phyloP scores from a whole-genome alignment of 2,888 invertebrate genomes.

The Cryptus viduatorius region DNA sequence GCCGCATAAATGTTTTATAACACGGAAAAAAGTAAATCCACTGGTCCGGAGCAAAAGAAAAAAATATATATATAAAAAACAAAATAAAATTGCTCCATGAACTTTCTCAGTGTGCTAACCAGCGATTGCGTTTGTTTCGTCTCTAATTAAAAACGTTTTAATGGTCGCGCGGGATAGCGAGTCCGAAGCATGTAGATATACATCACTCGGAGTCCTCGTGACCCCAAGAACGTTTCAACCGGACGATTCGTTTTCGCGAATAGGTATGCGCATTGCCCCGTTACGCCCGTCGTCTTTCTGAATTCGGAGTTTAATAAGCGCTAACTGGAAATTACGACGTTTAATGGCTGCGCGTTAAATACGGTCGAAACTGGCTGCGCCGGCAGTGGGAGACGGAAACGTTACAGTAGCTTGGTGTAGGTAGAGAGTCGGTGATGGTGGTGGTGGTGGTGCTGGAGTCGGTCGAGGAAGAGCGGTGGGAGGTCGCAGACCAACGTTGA shows the following conservation, averaged over 20 bases:
- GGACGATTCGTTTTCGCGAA: constrained; percentile 9
- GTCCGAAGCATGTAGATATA: constrained; percentile 18
- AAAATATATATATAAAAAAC: background rate
- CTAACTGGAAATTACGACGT: constrained; percentile 65
- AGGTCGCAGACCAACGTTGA: constrained; percentile 33
- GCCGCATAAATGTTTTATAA: background rate
- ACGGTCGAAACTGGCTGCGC: constrained; percentile 33
- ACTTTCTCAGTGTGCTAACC: background rate
- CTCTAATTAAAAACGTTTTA: constrained; percentile 52
- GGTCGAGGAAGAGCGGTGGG: constrained; percentile 23
- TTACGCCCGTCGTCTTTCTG: constrained; percentile 46
- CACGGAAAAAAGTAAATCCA: background rate
- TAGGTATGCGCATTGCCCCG: constrained; percentile 7
- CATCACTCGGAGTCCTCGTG: constrained; percentile 15
- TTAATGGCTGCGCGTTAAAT: constrained; percentile 54
- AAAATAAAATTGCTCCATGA: background rate
- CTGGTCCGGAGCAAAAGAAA: too few species aligned
- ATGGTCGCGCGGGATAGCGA: background rate
- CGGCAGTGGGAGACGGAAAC: constrained; percentile 9
- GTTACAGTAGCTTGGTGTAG: background rate
- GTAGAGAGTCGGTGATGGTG: background rate
- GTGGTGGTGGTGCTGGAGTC: constrained; percentile 16
- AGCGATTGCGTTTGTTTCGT: constrained; percentile 40
- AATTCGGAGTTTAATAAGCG: constrained; percentile 66
- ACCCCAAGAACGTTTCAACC: constrained; percentile 21